Percentiles rank a stretch among this genome's conserved stretches.
Evolutionary conservation across 1,140 invertebrate genomes (phyloP).

Genomic region (Glossosoma conforme): DNA sequence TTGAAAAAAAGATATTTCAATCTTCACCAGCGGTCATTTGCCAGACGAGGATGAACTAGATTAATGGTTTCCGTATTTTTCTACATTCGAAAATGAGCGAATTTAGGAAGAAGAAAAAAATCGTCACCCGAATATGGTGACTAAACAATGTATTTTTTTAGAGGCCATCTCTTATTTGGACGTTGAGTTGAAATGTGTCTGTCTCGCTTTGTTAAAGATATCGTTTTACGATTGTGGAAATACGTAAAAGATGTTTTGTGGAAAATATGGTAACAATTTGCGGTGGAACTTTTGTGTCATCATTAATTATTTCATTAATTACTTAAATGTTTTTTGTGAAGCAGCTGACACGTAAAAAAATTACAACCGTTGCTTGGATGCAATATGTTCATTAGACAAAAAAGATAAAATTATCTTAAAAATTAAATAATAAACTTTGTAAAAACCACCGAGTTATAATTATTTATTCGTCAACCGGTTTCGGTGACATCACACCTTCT

Average conservation of each 20-base stretch:
- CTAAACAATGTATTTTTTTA: too few relatives aligned
- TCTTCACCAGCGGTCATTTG: too few relatives aligned
- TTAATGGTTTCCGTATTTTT: constrained; percentile 23
- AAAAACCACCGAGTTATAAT: too few relatives aligned
- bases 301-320: constrained; percentile 19
- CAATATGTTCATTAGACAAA: too few relatives aligned
- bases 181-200: neutral
- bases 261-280: constrained; percentile 15
- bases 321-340: neutral
- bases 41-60: too few relatives aligned
- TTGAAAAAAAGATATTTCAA: too few relatives aligned
- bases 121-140: neutral
- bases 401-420: too few relatives aligned
- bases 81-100: constrained; percentile 3
- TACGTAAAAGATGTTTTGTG: constrained; percentile 5
- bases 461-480: too few relatives aligned
- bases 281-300: constrained; percentile 10
- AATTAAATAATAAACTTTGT: too few relatives aligned
- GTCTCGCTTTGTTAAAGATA: constrained; percentile 5
- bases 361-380: too few relatives aligned
- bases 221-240: neutral
- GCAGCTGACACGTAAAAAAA: constrained; percentile 16
- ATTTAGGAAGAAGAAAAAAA: neutral
- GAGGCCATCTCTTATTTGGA: too few relatives aligned
- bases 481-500: too few relatives aligned